Conservation (phyloP, 2,888 invertebrate genomes). For the Teinopalpus imperialis region DNA sequence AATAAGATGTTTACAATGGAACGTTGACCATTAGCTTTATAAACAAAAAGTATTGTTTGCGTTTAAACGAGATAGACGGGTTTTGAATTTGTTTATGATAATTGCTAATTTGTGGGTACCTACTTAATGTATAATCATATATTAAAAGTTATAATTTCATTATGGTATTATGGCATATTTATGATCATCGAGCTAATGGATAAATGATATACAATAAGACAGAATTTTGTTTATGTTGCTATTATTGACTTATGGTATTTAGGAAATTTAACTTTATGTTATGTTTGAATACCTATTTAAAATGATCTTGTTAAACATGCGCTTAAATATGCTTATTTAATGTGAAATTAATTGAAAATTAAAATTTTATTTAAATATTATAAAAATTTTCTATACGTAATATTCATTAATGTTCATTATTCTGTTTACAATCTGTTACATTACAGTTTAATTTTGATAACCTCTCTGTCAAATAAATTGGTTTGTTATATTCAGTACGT, state of each 20-base stretch:
- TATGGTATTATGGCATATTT: conserved; percentile 8
- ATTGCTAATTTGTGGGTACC: conserved; percentile 2
- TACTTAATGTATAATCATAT: conserved; percentile 14
- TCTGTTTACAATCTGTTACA: background rate
- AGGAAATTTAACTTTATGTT: no score
- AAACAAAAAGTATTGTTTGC: conserved; percentile 15
- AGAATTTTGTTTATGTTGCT: no score
- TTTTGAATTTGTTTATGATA: conserved; percentile 23
- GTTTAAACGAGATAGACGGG: conserved; percentile 4
- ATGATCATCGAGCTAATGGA: background rate
- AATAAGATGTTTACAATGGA: conserved; percentile 6
- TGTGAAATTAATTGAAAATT: no score
- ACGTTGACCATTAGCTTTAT: conserved; percentile 11
- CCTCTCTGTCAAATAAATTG: conserved; percentile 2
- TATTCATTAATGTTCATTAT: no score
- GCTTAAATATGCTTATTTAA: no score
- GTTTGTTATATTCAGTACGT: background rate
- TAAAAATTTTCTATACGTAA: no score
- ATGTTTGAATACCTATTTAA: no score
- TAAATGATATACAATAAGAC: no score
- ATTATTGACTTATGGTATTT: no score
- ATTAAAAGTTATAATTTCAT: conserved; percentile 6
- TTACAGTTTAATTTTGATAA: background rate
- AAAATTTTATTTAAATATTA: no score
- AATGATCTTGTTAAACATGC: no score